Percentiles rank a stretch among this genome's conserved stretches.
Conservation (phyloP, 64 coral and sea anemone species). For the Stylophora pistillata region DNA sequence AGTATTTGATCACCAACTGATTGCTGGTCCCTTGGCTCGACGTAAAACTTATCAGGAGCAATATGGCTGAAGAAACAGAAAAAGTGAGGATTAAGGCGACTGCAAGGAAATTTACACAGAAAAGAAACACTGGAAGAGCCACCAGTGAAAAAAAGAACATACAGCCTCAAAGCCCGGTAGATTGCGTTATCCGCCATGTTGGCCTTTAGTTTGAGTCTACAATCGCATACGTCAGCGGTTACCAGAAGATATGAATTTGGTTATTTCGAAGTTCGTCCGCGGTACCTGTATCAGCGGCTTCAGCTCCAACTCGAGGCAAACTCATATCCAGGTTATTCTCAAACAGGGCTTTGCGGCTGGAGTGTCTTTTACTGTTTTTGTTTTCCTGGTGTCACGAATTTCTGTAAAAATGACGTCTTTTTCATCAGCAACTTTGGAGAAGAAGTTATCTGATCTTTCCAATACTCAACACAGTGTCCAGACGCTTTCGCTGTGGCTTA, state of each 20-base stretch:
- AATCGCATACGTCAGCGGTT: not conserved
- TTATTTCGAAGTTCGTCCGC: not conserved
- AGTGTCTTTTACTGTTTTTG: not conserved
- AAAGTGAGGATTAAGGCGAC: not conserved
- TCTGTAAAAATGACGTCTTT: slow-evolving; percentile 88
- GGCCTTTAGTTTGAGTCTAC: slow-evolving; percentile 14
- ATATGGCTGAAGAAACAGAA: slow-evolving; percentile 76
- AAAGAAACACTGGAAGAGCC: not conserved
- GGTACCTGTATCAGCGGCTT: not conserved
- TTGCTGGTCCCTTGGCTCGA: slow-evolving; percentile 88
- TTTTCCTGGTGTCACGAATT: not conserved
- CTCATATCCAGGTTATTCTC: not conserved
- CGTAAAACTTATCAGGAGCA: slow-evolving; percentile 89
- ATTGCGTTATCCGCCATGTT: slow-evolving; percentile 45
- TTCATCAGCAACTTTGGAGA: slow-evolving; percentile 89
- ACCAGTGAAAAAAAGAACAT: not conserved
- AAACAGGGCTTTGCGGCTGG: not conserved
- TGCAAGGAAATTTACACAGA: not conserved
- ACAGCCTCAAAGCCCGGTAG: slow-evolving; percentile 43
- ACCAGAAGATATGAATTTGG: not conserved
- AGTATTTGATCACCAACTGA: slow-evolving; percentile 81
- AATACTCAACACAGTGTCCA: slow-evolving; percentile 99
- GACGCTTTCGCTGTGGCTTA: slow-evolving; percentile 94
- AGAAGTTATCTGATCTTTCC: slow-evolving; percentile 91
- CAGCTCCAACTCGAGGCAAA: not conserved